Evolutionary conservation across 2,888 invertebrate species (phyloP), one percentile per base, ranked within the genome.

Genomic region (Malachius bipustulatus): DNA sequence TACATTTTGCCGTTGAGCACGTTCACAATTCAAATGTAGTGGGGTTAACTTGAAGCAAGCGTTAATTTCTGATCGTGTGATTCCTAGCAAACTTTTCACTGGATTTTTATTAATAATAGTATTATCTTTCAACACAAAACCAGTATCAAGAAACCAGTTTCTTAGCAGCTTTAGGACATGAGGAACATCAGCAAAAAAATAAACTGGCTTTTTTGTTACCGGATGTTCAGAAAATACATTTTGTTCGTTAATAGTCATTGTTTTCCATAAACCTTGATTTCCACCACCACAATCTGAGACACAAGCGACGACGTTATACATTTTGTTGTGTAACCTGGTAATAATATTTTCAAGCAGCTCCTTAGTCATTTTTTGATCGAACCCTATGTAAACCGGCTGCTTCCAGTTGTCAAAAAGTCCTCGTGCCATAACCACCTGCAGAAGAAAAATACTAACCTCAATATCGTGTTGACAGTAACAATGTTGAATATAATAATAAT

Each of bases 351-450:
- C 6, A 14, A 48, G 37, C 38, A 52, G 33, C n/a, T 41, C 15
- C 37, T 44, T 35, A 12, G 51, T 53, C 32, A 56, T 48, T 38
- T 47, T 52, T 37, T 44, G 30, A 37, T 54, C 56, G 40, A 57
- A 56, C 10, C 38, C 42, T 9, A 46, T 31, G 32, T 37, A 51
- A 14, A 50, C 36, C 12, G 46, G 48, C 34, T 52, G 50, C 30
- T 51, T 48, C 45, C 49, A 51, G 10, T 45, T 40, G 4, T 28
- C 40, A 33, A 43, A 44, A 4, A 50, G 30, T 9, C 49, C 49
- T 27, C 49, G 34, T 14, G 41, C 44, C 41, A 53, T 46, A 4
- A 47, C 35, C 4, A 46, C 47, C n/a, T n/a, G n/a, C n/a, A n/a
- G n/a, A n/a, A n/a, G n/a, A n/a, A n/a, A n/a, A n/a, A n/a, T n/a